Conservation (phyloP, 2,888 invertebrate genomes). For the Sphaerophoria taeniata region DNA sequence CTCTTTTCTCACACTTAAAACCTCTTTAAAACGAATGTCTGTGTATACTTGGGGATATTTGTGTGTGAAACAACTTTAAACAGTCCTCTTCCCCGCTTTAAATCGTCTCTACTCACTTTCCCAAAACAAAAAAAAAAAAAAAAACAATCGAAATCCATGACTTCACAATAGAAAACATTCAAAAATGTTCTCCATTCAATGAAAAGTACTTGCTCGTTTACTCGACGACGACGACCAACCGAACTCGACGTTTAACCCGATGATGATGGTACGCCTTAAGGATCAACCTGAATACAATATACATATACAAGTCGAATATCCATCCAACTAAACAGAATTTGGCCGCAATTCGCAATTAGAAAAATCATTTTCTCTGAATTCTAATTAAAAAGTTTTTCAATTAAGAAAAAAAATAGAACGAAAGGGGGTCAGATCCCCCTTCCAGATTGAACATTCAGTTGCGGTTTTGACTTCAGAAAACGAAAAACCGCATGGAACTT, state of each 20-base stretch:
- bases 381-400: constrained; percentile 74
- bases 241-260: constrained; percentile 10
- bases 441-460: not conserved
- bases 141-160: constrained; percentile 15
- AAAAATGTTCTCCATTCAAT: constrained; percentile 1
- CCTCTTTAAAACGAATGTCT: too few species aligned
- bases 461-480: constrained; percentile 3
- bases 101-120: too few species aligned
- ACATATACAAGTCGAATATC: constrained; percentile 8
- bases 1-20: not conserved
- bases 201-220: not conserved
- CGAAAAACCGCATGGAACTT: constrained; percentile 45
- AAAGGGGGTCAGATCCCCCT: not conserved
- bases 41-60: not conserved
- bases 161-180: constrained; percentile 28
- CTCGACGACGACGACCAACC: not conserved
- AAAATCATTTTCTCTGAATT: constrained; percentile 71
- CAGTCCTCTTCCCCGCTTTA: not conserved
- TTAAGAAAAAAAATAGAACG: constrained; percentile 47
- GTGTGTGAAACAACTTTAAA: not conserved
- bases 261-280: constrained; percentile 24
- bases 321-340: constrained; percentile 46
- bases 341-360: constrained; percentile 46
- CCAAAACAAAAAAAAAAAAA: too few species aligned
- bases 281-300: constrained; percentile 60